Conservation (phyloP, 2,888 invertebrate genomes). For the Neria commutata region DNA sequence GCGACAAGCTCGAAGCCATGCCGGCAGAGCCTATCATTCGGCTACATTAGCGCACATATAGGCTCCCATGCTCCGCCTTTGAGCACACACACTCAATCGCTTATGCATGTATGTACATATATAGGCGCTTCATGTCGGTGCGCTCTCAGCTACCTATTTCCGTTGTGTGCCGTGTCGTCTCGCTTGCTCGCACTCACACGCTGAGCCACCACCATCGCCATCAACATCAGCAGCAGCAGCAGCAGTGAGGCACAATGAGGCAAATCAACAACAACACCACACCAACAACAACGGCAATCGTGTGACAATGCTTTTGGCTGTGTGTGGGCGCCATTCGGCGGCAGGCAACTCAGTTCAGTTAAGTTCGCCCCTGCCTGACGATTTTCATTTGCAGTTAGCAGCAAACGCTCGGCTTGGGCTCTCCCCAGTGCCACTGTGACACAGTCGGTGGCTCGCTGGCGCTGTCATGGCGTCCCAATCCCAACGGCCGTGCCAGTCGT, state of each 20-base stretch:
- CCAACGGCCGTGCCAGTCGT: slow-evolving; percentile 29
- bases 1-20: no score
- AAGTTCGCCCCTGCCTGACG: slow-evolving; percentile 22
- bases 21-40: no score
- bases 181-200: background rate
- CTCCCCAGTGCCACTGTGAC: no score
- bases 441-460: background rate
- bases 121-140: no score
- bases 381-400: slow-evolving; percentile 12
- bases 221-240: slow-evolving; percentile 8
- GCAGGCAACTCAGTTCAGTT: no score
- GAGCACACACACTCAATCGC: slow-evolving; percentile 7
- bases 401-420: no score
- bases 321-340: slow-evolving; percentile 55
- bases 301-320: slow-evolving; percentile 16
- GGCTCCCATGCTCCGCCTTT: slow-evolving; percentile 56
- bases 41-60: slow-evolving; percentile 28
- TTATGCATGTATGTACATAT: slow-evolving; percentile 15
- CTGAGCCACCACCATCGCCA: slow-evolving; percentile 1
- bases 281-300: slow-evolving; percentile 14
- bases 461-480: slow-evolving; percentile 32
- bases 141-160: background rate
- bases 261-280: no score
- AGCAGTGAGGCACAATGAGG: slow-evolving; percentile 17
- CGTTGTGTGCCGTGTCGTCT: background rate